phyloP scores from a whole-genome alignment of 2,113 vertebrate genomes.

The Trematomus loennbergii region DNA sequence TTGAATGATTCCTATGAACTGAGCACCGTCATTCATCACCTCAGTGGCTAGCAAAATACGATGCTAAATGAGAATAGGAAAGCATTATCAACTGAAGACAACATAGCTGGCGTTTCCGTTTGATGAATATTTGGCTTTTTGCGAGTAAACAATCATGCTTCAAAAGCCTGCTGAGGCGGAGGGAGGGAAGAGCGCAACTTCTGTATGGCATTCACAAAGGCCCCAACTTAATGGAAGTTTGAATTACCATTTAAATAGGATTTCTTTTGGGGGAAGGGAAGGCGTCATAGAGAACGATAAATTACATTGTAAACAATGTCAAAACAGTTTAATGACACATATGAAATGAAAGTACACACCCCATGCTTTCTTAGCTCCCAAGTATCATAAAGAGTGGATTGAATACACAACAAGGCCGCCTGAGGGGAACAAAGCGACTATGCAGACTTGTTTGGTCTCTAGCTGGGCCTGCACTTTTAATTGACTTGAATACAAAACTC shows the following conservation, averaged over 20 bases:
- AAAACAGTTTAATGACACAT: constrained; percentile 84
- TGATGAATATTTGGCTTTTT: constrained; percentile 78
- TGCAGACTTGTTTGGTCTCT: constrained; percentile 78
- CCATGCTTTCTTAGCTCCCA: constrained; percentile 70
- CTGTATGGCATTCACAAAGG: constrained; percentile 75
- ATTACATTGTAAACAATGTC: constrained; percentile 85
- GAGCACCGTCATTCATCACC: constrained; percentile 53
- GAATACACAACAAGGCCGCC: constrained; percentile 75
- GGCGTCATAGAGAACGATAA: constrained; percentile 80
- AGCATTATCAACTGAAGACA: constrained; percentile 62
- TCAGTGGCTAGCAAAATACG: constrained; percentile 51
- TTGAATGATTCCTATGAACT: constrained; percentile 53
- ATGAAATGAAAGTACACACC: constrained; percentile 79
- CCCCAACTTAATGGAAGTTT: constrained; percentile 81
- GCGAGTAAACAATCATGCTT: constrained; percentile 73
- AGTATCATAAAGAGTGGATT: constrained; percentile 73
- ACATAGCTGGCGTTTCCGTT: constrained; percentile 52
- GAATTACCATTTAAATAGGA: constrained; percentile 87
- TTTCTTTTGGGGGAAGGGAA: constrained; percentile 74
- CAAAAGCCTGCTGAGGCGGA: constrained; percentile 67
- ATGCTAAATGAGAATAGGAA: constrained; percentile 61
- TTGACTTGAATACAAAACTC: constrained; percentile 84
- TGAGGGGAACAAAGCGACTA: constrained; percentile 48
- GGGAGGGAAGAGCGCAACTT: constrained; percentile 68
- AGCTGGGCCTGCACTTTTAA: constrained; percentile 79